Percentiles rank a stretch among this genome's conserved stretches.
Evolutionary conservation across 2,888 invertebrate genomes (phyloP).

Genomic region (Pinctada fucata): DNA sequence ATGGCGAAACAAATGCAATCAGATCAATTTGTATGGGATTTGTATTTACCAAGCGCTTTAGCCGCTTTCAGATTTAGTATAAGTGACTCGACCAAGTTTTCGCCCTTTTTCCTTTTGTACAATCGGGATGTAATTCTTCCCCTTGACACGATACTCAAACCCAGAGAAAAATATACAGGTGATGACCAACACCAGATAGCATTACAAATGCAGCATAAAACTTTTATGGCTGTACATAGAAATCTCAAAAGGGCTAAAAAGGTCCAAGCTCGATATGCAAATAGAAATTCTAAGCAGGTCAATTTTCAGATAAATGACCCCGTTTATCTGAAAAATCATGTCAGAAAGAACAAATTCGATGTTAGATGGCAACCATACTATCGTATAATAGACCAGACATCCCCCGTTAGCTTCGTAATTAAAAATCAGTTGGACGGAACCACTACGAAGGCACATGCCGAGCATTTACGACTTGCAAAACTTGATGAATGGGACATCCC

Average conservation of each 20-base stretch:
- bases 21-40: constrained; percentile 40
- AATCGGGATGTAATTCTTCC: constrained; percentile 40
- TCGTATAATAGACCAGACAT: constrained; percentile 28
- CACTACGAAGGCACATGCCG: constrained; percentile 22
- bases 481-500: constrained; percentile 16
- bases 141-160: constrained; percentile 39
- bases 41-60: constrained; percentile 38
- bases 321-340: constrained; percentile 33
- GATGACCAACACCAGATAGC: constrained; percentile 29
- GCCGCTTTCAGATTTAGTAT: too few relatives aligned
- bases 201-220: constrained; percentile 24
- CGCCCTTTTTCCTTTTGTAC: constrained; percentile 38
- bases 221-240: constrained; percentile 27
- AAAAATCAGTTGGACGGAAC: constrained; percentile 24
- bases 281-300: constrained; percentile 11
- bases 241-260: constrained; percentile 17
- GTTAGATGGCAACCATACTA: constrained; percentile 36
- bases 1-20: constrained; percentile 21
- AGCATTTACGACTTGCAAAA: constrained; percentile 19
- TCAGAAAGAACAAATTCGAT: constrained; percentile 19
- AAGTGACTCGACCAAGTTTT: too few relatives aligned
- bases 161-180: constrained; percentile 27
- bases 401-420: constrained; percentile 30
- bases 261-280: constrained; percentile 12
- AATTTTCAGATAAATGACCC: constrained; percentile 28